Base-by-base conservation (phyloP, 2,113 vertebrate genomes). In the Varanus komodoensis region DNA sequence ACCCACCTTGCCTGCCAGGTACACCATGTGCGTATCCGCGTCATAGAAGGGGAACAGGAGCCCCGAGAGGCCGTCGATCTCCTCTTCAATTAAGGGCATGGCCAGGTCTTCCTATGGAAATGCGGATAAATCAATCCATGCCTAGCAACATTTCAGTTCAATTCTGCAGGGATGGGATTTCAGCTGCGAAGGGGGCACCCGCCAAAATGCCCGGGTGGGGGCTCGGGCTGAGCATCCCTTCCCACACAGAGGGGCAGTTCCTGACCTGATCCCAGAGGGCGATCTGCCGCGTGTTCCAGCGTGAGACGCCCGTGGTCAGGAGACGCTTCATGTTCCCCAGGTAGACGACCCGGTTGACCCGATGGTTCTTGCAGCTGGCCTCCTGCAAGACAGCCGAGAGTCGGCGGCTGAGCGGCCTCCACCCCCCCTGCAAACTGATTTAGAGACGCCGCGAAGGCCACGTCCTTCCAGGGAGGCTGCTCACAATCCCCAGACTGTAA, bases 191-290 rank as follows among this genome's bases (percentile, higher is more conserved):
- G 71, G 19, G 38, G 52, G 29, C 9, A 11, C 19, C 9, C 27
- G 21, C 12, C 44, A 9, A 11, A 12, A 79, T 50, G 38, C 9
- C 17, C 11, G 19, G 61, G 61, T 21, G 17, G 11, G 3, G 61
- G 61, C 5, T 21, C 21, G 38, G 38, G 38, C 38, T 44, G 38
- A 44, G 38, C 38, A 44, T 44, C n/a, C n/a, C n/a, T n/a, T n/a
- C n/a, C n/a, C n/a, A n/a, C n/a, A n/a, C n/a, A n/a, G n/a, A n/a
- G n/a, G n/a, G n/a, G n/a, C n/a, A n/a, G n/a, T 44, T 15, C 80
- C 98, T 96, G 89, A 99, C 99, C 98, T 99, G 99, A 95, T 99
- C 99, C 99, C 99, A 99, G 79, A 99, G 97, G 7, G 98, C 98
- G 4, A 99, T 99, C 97, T 99, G 99, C 74, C 99, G 96, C 0